These are phyloP conservation scores for Spicauda simplicius DNA, from an alignment of 2,888 invertebrate genomes.

Conservation along the genomic window DNA sequence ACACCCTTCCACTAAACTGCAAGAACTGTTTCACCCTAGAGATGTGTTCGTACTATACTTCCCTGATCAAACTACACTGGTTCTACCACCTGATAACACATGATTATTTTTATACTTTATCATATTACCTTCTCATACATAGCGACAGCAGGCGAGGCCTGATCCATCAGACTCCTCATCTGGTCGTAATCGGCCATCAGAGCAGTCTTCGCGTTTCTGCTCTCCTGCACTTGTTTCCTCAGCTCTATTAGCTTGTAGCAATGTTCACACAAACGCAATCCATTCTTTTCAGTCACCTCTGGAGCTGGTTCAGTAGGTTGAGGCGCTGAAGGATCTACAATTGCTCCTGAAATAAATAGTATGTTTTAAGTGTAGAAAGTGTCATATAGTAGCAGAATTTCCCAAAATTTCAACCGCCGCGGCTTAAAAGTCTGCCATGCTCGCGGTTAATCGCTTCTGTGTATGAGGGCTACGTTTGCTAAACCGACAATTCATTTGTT, in stretches of 20 bases:
- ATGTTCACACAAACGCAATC: constrained; percentile 89
- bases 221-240: constrained; percentile 91
- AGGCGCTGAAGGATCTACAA: constrained; percentile 77
- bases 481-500: too few relatives aligned
- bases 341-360: constrained; percentile 60
- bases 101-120: constrained; percentile 39
- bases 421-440: too few relatives aligned
- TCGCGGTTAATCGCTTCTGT: too few relatives aligned
- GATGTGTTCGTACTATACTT: too few relatives aligned
- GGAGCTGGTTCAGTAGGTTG: constrained; percentile 57
- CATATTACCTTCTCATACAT: constrained; percentile 86
- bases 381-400: too few relatives aligned
- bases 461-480: too few relatives aligned
- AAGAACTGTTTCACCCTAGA: too few relatives aligned
- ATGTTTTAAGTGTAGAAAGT: too few relatives aligned
- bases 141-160: constrained; percentile 88
- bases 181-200: constrained; percentile 93
- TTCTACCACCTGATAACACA: too few relatives aligned
- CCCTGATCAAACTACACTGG: too few relatives aligned
- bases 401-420: too few relatives aligned
- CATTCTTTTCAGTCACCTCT: constrained; percentile 81
- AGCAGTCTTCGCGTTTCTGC: constrained; percentile 91
- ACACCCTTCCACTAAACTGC: too few relatives aligned
- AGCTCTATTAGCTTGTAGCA: constrained; percentile 93
- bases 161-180: constrained; percentile 90